Evolutionary conservation across 2,888 invertebrate species (phyloP).

Genomic region (Archips crataeganus): DNA sequence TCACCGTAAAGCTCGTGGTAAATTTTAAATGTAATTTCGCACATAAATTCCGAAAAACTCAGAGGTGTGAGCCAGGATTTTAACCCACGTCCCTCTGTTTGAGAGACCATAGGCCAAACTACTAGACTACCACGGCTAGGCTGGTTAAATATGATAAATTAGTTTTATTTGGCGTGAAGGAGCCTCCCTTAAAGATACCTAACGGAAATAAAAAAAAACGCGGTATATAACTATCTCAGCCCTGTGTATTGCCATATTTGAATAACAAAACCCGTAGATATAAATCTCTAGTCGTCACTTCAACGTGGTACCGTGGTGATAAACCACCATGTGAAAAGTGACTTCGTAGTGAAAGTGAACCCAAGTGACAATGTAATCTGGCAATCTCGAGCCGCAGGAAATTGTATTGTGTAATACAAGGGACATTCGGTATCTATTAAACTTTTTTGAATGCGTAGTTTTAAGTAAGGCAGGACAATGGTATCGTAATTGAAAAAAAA

Average conservation of each 20-base stretch:
- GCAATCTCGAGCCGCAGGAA: conserved; percentile 54
- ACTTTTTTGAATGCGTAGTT: neutral
- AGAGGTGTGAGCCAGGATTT: too few species aligned
- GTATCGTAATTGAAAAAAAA: neutral
- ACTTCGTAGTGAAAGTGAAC: conserved; percentile 58
- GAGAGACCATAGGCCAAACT: too few species aligned
- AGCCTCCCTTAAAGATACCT: too few species aligned
- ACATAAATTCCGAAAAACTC: too few species aligned
- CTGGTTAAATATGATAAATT: too few species aligned
- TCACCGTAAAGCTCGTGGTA: too few species aligned
- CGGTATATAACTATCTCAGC: neutral
- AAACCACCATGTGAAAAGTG: conserved; percentile 53
- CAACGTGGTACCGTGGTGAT: conserved; percentile 46
- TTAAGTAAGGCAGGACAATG: conserved; percentile 1
- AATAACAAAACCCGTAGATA: conserved; percentile 19
- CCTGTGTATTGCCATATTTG: conserved; percentile 4
- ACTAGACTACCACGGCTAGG: too few species aligned
- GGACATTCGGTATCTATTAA: neutral
- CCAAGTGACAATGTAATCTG: conserved; percentile 65
- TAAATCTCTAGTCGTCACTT: conserved; percentile 12
- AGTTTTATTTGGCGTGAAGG: too few species aligned
- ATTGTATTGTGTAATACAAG: conserved; percentile 53
- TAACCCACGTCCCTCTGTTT: too few species aligned
- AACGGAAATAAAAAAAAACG: too few species aligned
- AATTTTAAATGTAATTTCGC: too few species aligned